These are phyloP conservation scores for Hypena proboscidalis DNA, from an alignment of 2,888 invertebrate genomes.

Conservation along the genomic window DNA sequence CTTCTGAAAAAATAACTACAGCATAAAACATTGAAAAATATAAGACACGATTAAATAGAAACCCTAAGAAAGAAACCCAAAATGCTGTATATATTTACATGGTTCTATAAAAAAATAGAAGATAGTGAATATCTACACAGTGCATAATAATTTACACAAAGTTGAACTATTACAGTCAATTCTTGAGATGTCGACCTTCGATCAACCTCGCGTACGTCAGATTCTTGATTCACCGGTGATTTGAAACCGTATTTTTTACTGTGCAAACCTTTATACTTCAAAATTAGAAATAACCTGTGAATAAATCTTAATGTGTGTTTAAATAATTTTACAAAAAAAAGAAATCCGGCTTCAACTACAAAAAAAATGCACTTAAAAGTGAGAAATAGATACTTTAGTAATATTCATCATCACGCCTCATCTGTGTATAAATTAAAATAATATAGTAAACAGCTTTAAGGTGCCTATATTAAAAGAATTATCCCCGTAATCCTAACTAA, in stretches of 20 bases:
- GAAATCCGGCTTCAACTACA: too few species aligned
- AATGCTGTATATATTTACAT: conserved; percentile 43
- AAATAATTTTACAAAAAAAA: neutral
- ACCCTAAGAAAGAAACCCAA: neutral
- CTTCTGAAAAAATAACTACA: conserved; percentile 50
- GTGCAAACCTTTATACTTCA: neutral
- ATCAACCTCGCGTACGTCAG: conserved; percentile 23
- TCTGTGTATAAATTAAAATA: too few species aligned
- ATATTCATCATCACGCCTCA: too few species aligned
- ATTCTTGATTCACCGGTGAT: conserved; percentile 1
- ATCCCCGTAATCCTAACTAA: too few species aligned
- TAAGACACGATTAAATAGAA: neutral
- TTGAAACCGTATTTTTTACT: conserved; percentile 4
- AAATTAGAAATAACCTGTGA: too few species aligned
- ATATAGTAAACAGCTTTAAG: too few species aligned
- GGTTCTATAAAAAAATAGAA: conserved; percentile 13
- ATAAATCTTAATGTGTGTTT: conserved; percentile 14
- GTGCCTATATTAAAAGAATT: too few species aligned
- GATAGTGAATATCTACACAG: conserved; percentile 21
- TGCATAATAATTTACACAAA: conserved; percentile 19
- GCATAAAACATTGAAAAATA: neutral
- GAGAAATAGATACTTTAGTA: too few species aligned
- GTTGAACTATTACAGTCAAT: conserved; percentile 1
- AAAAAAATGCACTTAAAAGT: too few species aligned
- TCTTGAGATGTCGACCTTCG: neutral